Conservation (phyloP, 2,113 vertebrate species). For the Tapirus terrestris region DNA sequence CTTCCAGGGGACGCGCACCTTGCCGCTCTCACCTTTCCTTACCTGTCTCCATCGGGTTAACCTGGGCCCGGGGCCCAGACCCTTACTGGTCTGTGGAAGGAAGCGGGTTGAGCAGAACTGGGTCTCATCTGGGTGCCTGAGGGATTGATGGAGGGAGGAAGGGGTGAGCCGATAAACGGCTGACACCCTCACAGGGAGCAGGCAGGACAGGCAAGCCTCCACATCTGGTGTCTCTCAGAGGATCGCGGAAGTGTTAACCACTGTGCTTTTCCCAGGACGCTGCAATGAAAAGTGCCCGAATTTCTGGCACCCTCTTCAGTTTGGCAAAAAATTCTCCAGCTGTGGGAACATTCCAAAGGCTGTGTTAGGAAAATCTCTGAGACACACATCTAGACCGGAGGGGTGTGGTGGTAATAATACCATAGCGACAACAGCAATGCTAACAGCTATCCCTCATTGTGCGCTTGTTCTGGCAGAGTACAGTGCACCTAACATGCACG, state of each 20-base stretch:
- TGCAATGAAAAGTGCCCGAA: background rate
- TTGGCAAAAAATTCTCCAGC: background rate
- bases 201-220: background rate
- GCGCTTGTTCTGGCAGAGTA: background rate
- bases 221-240: background rate
- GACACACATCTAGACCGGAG: background rate
- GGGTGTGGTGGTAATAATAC: background rate
- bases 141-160: background rate
- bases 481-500: no score
- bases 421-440: background rate
- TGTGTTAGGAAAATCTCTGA: background rate
- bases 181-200: background rate
- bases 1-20: background rate
- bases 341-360: background rate
- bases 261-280: background rate
- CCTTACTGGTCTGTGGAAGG: background rate
- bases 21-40: background rate
- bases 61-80: background rate
- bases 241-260: background rate
- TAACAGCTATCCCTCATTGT: background rate
- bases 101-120: background rate
- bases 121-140: background rate
- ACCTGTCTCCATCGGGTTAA: background rate
- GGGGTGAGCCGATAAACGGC: background rate
- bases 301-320: background rate